Base-by-base conservation (phyloP, 2,888 invertebrate species). In the Hyles lineata region DNA sequence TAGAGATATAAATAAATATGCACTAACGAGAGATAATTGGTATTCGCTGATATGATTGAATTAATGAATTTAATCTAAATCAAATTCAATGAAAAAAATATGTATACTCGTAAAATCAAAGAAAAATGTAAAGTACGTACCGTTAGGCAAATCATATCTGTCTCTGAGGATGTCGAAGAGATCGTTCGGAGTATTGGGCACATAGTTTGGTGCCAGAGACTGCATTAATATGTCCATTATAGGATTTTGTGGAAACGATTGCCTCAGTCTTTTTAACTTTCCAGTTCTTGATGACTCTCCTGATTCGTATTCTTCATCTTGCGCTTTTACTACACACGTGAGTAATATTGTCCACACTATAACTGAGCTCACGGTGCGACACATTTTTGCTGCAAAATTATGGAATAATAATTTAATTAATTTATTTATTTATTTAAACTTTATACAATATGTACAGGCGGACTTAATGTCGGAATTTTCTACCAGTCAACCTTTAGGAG, bases 121-220 rank as follows among this genome's bases (percentile, higher is more conserved):
- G 11, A 43, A 43, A 9, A 43, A 43, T 11, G 11, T 11, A 43
- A 43, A 43, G 43, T 8, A 62, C 85, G 81, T 78, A 88, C 89
- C 87, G 59, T 82, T 77, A 4, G 89, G 88, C 70, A 88, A 80
- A 50, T 85, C 81, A 70, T 88, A 88, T 63, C 77, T 78, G 50
- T 89, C 89, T 29, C 89, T 79, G 43, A 89, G 74, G 25, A 85
- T 79, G 71, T 88, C 88, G 67, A 89, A 89, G 5, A 84, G 62
- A 74, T 88, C 87, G 1, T 76, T 79, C 29, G 83, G 79, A 67
- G 82, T 79, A 17, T 74, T 80, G 1, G 85, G 85, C 5, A 77
- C 74, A 63, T 86, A 86, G 72, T 84, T 86, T 0, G 83, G 79
- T 19, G 85, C 80, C 11, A 83, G 72, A 0, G 85, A 77, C 75